phyloP scores from a whole-genome alignment of 2,113 vertebrate species.

The Sciurus niger region DNA sequence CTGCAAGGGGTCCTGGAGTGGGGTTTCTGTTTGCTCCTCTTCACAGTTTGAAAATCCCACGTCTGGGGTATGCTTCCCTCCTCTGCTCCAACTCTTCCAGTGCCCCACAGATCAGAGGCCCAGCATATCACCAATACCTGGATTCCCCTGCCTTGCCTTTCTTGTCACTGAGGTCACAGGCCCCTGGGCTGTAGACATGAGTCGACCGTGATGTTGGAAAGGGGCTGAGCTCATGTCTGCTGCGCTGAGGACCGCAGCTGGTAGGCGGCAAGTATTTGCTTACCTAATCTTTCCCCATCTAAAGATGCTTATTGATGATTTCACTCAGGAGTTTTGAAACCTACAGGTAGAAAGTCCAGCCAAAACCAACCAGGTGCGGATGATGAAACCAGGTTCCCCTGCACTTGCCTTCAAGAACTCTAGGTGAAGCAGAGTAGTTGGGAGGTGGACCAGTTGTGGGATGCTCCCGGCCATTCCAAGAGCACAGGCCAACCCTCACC shows the following conservation, averaged over 20 bases:
- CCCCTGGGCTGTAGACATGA: conserved; percentile 20
- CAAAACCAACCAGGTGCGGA: conserved; percentile 59
- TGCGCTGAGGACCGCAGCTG: neutral
- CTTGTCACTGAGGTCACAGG: neutral
- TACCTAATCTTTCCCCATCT: conserved; percentile 67
- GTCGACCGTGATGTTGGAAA: neutral
- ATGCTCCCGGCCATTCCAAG: accelerated
- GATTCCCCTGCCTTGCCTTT: neutral
- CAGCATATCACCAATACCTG: neutral
- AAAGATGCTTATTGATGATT: conserved; percentile 65
- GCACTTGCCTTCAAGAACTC: conserved; percentile 19
- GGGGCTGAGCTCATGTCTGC: conserved; percentile 72
- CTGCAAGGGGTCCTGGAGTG: neutral
- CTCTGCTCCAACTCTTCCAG: neutral
- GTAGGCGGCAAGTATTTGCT: conserved; percentile 64
- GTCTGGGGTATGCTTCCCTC: neutral
- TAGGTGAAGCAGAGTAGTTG: neutral
- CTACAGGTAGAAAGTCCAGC: conserved; percentile 39
- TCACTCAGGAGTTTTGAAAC: conserved; percentile 64
- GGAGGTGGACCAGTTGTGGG: neutral
- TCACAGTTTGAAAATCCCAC: neutral
- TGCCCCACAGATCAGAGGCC: neutral
- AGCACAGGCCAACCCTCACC: neutral
- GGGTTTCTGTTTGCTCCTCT: neutral
- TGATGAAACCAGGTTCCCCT: conserved; percentile 3